A percentile compares a stretch with the other conserved stretches of the same genome.
These are phyloP conservation scores for Trilocha varians DNA, from an alignment of 2,888 invertebrate species.

Conservation along the genomic window DNA sequence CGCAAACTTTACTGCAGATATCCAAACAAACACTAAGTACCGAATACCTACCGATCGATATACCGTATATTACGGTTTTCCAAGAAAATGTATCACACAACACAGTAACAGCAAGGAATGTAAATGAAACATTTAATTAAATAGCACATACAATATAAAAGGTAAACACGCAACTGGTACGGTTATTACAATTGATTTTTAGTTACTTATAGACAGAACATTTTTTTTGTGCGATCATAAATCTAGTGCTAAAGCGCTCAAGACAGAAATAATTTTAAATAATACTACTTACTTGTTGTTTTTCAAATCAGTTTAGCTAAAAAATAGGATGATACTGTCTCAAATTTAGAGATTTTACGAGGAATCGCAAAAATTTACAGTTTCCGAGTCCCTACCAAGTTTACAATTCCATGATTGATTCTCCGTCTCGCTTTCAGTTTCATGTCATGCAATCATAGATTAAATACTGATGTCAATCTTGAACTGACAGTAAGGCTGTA, in stretches of 20 bases:
- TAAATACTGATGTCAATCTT: too few relatives aligned
- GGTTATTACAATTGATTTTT: neutral
- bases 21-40: neutral
- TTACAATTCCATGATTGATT: too few relatives aligned
- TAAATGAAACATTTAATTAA: too few relatives aligned
- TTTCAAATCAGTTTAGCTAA: neutral
- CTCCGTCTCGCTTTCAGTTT: too few relatives aligned
- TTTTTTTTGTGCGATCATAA: neutral
- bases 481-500: too few relatives aligned
- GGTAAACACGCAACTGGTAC: neutral
- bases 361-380: too few relatives aligned
- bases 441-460: too few relatives aligned
- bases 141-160: neutral
- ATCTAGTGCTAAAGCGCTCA: neutral
- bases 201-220: neutral
- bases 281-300: neutral
- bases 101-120: too few relatives aligned
- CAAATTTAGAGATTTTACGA: too few relatives aligned
- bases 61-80: neutral
- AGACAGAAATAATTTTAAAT: neutral
- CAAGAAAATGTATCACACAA: neutral
- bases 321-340: neutral
- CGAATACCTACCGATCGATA: neutral
- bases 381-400: too few relatives aligned
- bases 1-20: neutral